Evolutionary conservation across 2,113 vertebrate genomes (phyloP).

Genomic region (Tetrao urogallus): DNA sequence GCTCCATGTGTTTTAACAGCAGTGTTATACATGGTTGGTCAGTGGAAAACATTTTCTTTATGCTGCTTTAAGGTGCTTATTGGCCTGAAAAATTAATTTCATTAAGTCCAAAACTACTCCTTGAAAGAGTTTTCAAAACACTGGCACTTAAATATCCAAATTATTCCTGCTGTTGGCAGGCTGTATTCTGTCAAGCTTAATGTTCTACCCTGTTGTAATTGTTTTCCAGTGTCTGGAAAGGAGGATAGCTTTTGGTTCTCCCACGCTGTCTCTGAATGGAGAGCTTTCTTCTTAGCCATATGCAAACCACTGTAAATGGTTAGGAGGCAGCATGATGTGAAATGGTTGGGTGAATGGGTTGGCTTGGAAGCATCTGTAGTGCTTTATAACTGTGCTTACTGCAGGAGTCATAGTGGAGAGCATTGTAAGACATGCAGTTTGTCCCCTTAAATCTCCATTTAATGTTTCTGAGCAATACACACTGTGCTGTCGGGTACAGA

Average conservation of each 20-base stretch:
- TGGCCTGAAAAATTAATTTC: not conserved
- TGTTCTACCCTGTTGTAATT: not conserved
- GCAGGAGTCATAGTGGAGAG: not conserved
- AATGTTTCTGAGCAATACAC: not conserved
- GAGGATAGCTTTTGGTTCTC: not conserved
- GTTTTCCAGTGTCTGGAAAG: not conserved
- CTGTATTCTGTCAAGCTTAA: not conserved
- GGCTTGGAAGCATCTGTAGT: not conserved
- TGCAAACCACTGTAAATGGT: not conserved
- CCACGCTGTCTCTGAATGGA: not conserved
- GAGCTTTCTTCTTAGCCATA: not conserved
- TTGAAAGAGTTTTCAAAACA: not conserved
- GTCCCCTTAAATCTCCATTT: not conserved
- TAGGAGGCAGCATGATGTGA: not conserved
- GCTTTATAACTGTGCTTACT: not conserved
- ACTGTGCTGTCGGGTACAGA: not conserved
- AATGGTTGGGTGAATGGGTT: not conserved
- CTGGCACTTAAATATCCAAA: not conserved
- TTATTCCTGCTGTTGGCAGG: not conserved
- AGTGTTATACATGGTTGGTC: not conserved
- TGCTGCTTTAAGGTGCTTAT: not conserved
- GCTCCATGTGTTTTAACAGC: no score
- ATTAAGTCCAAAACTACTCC: not conserved
- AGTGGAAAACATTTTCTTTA: not conserved
- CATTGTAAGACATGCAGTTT: not conserved